A percentile compares a stretch with the other conserved stretches of the same genome.
Conservation (phyloP, 2,888 invertebrate genomes). For the Leuctra nigra region DNA sequence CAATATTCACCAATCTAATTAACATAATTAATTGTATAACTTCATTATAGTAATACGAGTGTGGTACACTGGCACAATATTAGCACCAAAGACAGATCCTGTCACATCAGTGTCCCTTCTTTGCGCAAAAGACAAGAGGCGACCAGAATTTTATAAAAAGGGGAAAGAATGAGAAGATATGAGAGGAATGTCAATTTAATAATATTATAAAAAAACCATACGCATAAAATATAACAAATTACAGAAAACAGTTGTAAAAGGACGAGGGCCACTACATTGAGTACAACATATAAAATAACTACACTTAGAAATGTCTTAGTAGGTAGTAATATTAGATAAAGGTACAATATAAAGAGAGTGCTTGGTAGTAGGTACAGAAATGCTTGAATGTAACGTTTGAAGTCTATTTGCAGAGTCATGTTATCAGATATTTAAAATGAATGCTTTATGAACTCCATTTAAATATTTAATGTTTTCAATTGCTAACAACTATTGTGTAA, state of each 20-base stretch:
- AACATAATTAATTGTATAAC: no score
- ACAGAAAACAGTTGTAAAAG: neutral
- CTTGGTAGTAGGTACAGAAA: no score
- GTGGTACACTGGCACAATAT: slow-evolving; percentile 7
- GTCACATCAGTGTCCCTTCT: no score
- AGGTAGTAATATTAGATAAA: neutral
- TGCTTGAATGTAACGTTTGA: no score
- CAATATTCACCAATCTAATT: neutral
- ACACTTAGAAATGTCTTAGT: neutral
- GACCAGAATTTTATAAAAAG: neutral
- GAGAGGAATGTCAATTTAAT: slow-evolving; percentile 15
- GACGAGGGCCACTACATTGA: neutral
- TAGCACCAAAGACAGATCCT: slow-evolving; percentile 6
- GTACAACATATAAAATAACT: neutral
- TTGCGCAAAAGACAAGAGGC: neutral
- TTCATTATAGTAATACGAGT: no score
- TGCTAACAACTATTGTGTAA: no score
- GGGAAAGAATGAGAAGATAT: slow-evolving; percentile 15
- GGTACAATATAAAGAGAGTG: neutral
- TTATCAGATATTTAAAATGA: no score
- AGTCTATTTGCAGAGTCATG: no score
- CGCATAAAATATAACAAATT: neutral
- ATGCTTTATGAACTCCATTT: no score
- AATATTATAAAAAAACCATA: neutral
- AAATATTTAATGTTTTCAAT: no score